phyloP scores from a whole-genome alignment of 2,797 vertebrate species.

The Chrysolophus pictus region DNA sequence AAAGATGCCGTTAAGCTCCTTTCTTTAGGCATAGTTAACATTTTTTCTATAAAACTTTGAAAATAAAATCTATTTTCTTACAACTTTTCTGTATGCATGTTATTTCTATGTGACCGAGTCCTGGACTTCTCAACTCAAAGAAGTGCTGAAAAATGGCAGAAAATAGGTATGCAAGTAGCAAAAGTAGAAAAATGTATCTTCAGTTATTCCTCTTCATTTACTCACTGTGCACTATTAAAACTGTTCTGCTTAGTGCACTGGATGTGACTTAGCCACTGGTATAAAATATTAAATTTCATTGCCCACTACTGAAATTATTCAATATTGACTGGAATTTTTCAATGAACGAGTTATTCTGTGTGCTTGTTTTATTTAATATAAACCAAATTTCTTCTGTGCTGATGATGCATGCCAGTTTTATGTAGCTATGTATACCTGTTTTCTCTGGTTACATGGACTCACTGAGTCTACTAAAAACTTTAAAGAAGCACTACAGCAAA shows the following conservation, averaged over 20 bases:
- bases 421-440: accelerated
- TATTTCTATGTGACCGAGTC: not conserved
- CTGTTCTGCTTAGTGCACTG: not conserved
- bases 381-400: not conserved
- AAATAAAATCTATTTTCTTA: constrained; percentile 41
- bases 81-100: not conserved
- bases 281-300: not conserved
- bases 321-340: not conserved
- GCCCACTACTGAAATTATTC: not conserved
- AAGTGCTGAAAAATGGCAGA: not conserved
- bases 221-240: not conserved
- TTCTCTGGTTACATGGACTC: not conserved
- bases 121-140: not conserved
- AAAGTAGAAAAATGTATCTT: not conserved
- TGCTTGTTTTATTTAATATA: not conserved
- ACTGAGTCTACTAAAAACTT: not conserved
- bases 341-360: not conserved
- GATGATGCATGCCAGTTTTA: not conserved
- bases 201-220: not conserved
- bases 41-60: not conserved
- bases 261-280: not conserved
- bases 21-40: not conserved
- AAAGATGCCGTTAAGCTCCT: not conserved
- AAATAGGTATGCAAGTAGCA: not conserved
- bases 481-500: not conserved